These are phyloP conservation scores for Odontomachus brunneus DNA, from an alignment of 1,140 invertebrate genomes.

Conservation along the genomic window DNA sequence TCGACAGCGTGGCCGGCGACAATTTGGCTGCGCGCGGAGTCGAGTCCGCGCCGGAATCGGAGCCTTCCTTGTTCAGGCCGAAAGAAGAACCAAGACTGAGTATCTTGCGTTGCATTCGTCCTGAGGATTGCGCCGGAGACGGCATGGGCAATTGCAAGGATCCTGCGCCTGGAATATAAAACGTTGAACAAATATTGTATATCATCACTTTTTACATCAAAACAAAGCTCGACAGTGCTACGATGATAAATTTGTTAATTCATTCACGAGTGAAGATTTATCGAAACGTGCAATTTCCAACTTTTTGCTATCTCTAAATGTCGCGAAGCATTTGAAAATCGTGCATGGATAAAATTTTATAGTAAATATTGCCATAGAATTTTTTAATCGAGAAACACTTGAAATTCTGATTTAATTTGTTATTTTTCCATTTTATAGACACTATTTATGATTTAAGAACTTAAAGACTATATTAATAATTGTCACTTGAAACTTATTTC, in stretches of 20 bases:
- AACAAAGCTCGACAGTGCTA: neutral
- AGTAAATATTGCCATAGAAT: too few species aligned
- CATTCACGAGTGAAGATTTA: too few species aligned
- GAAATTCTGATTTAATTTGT: too few species aligned
- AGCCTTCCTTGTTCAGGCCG: constrained; percentile 88
- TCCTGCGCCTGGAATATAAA: constrained; percentile 68
- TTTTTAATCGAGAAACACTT: too few species aligned
- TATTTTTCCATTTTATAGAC: too few species aligned
- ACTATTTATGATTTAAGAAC: too few species aligned
- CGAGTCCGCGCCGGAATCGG: constrained; percentile 92
- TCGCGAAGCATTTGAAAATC: too few species aligned
- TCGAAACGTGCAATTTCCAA: too few species aligned
- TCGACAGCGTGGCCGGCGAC: constrained; percentile 89
- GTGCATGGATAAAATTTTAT: too few species aligned
- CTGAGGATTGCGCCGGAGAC: constrained; percentile 85
- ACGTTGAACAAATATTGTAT: neutral
- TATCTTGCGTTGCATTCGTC: constrained; percentile 86
- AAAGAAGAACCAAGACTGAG: constrained; percentile 87
- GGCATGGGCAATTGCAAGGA: constrained; percentile 85
- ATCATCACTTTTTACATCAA: neutral
- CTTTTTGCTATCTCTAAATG: too few species aligned
- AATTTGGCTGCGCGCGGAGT: constrained; percentile 92
- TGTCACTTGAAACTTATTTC: too few species aligned
- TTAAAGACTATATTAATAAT: too few species aligned
- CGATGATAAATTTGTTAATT: neutral